phyloP scores from a whole-genome alignment of 2,797 vertebrate genomes.

The Tauraco hartlaubi region DNA sequence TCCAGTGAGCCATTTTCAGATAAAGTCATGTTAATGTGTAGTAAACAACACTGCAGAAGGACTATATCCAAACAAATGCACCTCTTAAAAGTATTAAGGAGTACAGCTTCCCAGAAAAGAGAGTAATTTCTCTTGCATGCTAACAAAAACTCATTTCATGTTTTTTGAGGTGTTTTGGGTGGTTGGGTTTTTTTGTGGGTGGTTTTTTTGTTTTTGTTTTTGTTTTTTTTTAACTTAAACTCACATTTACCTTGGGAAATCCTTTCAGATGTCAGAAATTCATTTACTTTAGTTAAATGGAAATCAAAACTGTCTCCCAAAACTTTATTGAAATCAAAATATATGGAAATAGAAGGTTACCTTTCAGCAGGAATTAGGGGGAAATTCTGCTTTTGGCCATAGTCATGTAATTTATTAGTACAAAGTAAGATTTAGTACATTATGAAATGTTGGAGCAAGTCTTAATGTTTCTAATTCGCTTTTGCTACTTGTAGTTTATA shows the following conservation, averaged over 20 bases:
- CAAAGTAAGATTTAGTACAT: neutral
- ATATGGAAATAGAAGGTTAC: neutral
- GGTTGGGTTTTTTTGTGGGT: no score
- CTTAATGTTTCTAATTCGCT: neutral
- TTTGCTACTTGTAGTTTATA: neutral
- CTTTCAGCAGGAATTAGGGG: neutral
- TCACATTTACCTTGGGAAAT: neutral
- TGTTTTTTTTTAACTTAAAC: neutral
- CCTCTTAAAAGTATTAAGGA: neutral
- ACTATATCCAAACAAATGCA: neutral
- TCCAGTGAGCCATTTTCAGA: neutral
- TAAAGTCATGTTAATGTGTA: neutral
- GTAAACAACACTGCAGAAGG: neutral
- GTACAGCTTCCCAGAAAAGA: neutral
- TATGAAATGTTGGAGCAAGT: neutral
- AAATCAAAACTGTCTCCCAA: neutral
- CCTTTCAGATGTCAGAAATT: neutral
- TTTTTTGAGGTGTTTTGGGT: neutral
- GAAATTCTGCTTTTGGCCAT: neutral
- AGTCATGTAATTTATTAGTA: neutral
- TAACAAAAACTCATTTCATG: neutral
- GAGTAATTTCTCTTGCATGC: neutral
- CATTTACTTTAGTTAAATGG: neutral
- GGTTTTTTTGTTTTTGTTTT: neutral
- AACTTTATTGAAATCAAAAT: neutral